phyloP scores from a whole-genome alignment of 2,888 invertebrate genomes.

The Melinopterus prodromus region DNA sequence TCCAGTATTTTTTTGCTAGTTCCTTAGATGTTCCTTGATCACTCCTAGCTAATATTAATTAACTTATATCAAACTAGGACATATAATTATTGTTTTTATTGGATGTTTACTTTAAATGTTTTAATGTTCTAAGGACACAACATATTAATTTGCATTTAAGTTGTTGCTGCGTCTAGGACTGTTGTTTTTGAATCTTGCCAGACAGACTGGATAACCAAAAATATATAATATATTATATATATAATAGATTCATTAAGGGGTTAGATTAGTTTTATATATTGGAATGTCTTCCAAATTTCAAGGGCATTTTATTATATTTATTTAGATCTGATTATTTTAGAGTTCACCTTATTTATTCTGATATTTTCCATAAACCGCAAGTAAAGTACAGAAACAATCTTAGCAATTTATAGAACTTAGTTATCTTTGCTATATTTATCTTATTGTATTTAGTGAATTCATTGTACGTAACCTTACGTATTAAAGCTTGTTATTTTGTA shows the following conservation, averaged over 20 bases:
- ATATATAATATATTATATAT: constrained; percentile 27
- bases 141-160: constrained; percentile 28
- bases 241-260: constrained; percentile 39
- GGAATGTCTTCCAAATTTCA: constrained; percentile 46
- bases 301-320: constrained; percentile 41
- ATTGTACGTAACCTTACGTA: constrained; percentile 38
- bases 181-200: constrained; percentile 43
- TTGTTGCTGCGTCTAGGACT: constrained; percentile 33
- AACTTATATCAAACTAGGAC: constrained; percentile 29
- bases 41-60: constrained; percentile 30
- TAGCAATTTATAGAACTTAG: constrained; percentile 36
- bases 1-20: constrained; percentile 38
- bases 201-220: constrained; percentile 56
- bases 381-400: constrained; percentile 26
- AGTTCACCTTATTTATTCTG: constrained; percentile 27
- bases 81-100: constrained; percentile 23
- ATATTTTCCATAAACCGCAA: constrained; percentile 22
- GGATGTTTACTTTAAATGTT: constrained; percentile 24
- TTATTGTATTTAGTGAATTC: constrained; percentile 38
- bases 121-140: constrained; percentile 29
- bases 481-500: constrained; percentile 35
- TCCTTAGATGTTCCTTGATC: constrained; percentile 36
- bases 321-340: constrained; percentile 40
- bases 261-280: constrained; percentile 42
- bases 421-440: constrained; percentile 33